Evolutionary conservation across 2,888 invertebrate species (phyloP).

Genomic region (Drepana falcataria): DNA sequence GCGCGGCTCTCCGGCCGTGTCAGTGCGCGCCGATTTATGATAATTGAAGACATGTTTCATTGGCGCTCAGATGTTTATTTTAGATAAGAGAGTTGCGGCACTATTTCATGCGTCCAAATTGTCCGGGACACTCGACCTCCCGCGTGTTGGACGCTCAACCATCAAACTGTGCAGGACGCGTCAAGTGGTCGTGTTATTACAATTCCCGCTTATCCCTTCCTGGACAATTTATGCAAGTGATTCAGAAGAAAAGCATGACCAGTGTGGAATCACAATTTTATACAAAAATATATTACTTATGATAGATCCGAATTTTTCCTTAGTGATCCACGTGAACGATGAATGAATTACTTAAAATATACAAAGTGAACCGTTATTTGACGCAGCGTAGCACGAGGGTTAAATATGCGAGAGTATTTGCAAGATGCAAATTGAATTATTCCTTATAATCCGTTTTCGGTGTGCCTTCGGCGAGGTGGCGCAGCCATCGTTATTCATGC

Average conservation of each 20-base stretch:
- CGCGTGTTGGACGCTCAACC: constrained; percentile 43
- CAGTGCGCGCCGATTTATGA: constrained; percentile 74
- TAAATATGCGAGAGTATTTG: constrained; percentile 30
- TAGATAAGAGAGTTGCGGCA: constrained; percentile 72
- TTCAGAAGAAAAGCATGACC: constrained; percentile 53
- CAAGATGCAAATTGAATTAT: constrained; percentile 62
- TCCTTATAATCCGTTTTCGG: constrained; percentile 51
- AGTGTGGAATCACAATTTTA: constrained; percentile 46
- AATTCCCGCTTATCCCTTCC: constrained; percentile 56
- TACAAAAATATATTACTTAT: neutral
- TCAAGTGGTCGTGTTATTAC: constrained; percentile 31
- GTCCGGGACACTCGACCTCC: constrained; percentile 68
- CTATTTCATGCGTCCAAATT: constrained; percentile 75
- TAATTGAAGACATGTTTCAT: constrained; percentile 78
- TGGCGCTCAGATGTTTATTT: constrained; percentile 76
- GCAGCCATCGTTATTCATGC: constrained; percentile 67
- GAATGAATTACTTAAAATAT: constrained; percentile 21
- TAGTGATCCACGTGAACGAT: constrained; percentile 17
- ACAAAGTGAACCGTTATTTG: constrained; percentile 20
- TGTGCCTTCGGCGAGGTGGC: constrained; percentile 50
- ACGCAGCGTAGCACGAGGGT: constrained; percentile 13
- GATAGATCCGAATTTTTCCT: constrained; percentile 23
- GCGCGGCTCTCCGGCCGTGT: constrained; percentile 64
- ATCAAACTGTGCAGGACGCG: constrained; percentile 38
- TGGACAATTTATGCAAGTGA: constrained; percentile 58